A percentile compares a stretch with the other conserved stretches of the same genome.
These are phyloP conservation scores for Drosophila borealis DNA, from an alignment of 2,888 invertebrate species.

Conservation along the genomic window DNA sequence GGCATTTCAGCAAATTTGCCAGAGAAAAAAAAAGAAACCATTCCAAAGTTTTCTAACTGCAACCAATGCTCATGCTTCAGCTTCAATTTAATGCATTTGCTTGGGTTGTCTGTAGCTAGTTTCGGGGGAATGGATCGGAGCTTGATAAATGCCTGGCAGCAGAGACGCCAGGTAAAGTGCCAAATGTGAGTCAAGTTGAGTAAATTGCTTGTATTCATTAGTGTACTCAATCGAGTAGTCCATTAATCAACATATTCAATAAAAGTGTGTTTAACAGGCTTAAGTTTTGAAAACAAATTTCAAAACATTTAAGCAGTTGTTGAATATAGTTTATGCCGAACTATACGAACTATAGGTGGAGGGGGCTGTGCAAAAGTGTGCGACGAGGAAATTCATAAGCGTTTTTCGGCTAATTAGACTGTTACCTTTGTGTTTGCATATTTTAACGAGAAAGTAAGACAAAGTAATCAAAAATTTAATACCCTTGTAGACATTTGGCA, in stretches of 20 bases:
- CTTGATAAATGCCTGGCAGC: conserved; percentile 34
- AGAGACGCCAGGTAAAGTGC: conserved; percentile 20
- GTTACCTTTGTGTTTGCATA: too few species aligned
- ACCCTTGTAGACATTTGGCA: too few species aligned
- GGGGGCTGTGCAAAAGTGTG: background rate
- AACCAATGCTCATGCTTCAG: conserved; percentile 26
- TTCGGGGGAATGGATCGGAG: conserved; percentile 15
- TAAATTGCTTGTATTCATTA: conserved; percentile 1
- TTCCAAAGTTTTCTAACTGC: conserved; percentile 41
- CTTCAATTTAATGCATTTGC: conserved; percentile 27
- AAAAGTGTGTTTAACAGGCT: background rate
- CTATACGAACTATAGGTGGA: background rate
- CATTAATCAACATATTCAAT: conserved; percentile 29
- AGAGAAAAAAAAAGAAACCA: conserved; percentile 14
- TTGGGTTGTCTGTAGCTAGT: conserved; percentile 5
- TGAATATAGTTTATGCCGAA: background rate
- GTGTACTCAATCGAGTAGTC: conserved; percentile 6
- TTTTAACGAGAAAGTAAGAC: too few species aligned
- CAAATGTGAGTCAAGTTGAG: conserved; percentile 24
- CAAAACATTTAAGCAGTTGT: conserved; percentile 34
- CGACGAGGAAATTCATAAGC: too few species aligned
- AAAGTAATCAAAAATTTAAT: too few species aligned
- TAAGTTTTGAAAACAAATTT: background rate
- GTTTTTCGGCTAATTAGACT: too few species aligned
- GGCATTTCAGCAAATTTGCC: conserved; percentile 45